phyloP scores from a whole-genome alignment of 2,888 invertebrate genomes.

The Metalampra italica region DNA sequence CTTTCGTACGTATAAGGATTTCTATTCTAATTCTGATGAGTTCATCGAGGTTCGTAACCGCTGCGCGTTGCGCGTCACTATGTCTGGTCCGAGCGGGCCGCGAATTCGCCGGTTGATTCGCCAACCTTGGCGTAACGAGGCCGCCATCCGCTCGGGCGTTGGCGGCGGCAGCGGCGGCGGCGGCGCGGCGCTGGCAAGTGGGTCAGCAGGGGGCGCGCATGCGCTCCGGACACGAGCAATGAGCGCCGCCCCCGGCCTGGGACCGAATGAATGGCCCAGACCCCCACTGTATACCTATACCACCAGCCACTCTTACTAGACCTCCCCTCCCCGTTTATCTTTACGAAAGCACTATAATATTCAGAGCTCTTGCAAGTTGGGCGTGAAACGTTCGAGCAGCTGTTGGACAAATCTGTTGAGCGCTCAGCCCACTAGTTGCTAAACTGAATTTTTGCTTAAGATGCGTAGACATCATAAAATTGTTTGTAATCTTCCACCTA shows the following conservation, averaged over 20 bases:
- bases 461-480: constrained; percentile 34
- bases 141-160: constrained; percentile 36
- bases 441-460: constrained; percentile 52
- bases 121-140: constrained; percentile 70
- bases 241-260: constrained; percentile 69
- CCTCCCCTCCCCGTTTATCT: constrained; percentile 50
- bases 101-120: constrained; percentile 64
- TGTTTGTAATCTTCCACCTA: constrained; percentile 14
- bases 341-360: constrained; percentile 30
- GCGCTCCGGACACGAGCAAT: constrained; percentile 72
- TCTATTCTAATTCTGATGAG: constrained; percentile 11
- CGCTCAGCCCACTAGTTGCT: constrained; percentile 67
- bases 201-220: constrained; percentile 74
- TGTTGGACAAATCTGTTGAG: constrained; percentile 68
- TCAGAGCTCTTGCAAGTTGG: constrained; percentile 43
- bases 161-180: constrained; percentile 30
- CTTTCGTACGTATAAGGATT: constrained; percentile 7
- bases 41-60: constrained; percentile 24
- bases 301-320: constrained; percentile 39
- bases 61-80: constrained; percentile 52
- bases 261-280: constrained; percentile 61
- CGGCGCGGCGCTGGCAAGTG: constrained; percentile 52
- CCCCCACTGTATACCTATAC: constrained; percentile 38
- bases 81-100: constrained; percentile 51
- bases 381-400: constrained; percentile 41